phyloP scores from a whole-genome alignment of 2,797 vertebrate species.

The Gadopsis bispinosus region DNA sequence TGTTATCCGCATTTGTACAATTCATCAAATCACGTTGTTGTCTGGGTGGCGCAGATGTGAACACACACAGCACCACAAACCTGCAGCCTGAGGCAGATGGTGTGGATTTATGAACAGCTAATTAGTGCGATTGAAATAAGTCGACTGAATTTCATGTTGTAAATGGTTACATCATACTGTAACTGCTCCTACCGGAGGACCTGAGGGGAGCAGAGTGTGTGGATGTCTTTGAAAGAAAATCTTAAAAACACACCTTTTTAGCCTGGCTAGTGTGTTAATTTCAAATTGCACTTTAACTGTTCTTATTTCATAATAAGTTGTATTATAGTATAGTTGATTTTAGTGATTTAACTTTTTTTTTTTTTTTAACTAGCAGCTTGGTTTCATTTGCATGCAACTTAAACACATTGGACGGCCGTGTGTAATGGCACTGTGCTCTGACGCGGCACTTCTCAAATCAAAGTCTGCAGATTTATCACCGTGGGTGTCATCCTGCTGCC shows the following conservation, averaged over 20 bases:
- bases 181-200: not conserved
- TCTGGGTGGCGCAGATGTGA: not conserved
- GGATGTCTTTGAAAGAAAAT: too few relatives aligned
- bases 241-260: too few relatives aligned
- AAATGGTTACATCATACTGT: not conserved
- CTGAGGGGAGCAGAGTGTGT: too few relatives aligned
- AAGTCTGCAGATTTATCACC: not conserved
- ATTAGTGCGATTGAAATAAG: not conserved
- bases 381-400: slow-evolving; percentile 15
- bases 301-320: too few relatives aligned
- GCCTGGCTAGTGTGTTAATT: too few relatives aligned
- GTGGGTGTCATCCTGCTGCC: not conserved
- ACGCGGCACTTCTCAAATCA: not conserved
- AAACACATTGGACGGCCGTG: not conserved
- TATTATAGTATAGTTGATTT: too few relatives aligned
- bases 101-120: not conserved
- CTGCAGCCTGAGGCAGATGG: slow-evolving; percentile 11
- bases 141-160: not conserved
- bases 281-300: too few relatives aligned
- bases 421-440: not conserved
- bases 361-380: not conserved
- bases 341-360: too few relatives aligned
- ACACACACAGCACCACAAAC: not conserved
- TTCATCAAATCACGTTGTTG: not conserved
- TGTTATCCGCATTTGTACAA: not conserved